Evolutionary conservation across 2,888 invertebrate genomes (phyloP).

Genomic region (Lamellibrachia satsuma): DNA sequence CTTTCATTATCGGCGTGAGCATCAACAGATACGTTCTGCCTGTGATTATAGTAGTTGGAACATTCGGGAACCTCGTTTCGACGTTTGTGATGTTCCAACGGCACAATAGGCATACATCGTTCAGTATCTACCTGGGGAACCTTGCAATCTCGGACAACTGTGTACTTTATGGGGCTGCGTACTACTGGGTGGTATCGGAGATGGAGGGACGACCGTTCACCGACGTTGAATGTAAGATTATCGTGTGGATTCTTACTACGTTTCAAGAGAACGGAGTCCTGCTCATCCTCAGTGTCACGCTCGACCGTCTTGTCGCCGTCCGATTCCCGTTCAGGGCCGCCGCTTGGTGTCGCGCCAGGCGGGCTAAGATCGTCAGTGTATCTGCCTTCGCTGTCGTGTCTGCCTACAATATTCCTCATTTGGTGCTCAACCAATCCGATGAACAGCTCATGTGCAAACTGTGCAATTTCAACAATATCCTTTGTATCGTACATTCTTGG

Average conservation of each 20-base stretch:
- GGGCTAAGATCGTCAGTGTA: neutral
- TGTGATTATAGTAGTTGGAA: neutral
- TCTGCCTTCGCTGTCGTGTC: neutral
- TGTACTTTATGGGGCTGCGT: neutral
- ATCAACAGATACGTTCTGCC: neutral
- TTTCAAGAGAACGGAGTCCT: neutral
- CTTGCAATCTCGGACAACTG: slow-evolving; percentile 27
- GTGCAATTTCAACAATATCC: neutral
- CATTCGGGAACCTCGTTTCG: neutral
- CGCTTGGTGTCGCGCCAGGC: neutral
- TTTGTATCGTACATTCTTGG: neutral
- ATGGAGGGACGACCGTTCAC: neutral
- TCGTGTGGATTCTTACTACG: neutral
- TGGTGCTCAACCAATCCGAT: neutral
- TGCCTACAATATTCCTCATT: neutral
- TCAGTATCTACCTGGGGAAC: slow-evolving; percentile 22
- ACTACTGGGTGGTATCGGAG: slow-evolving; percentile 8
- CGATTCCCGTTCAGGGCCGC: neutral
- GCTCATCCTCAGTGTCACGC: neutral
- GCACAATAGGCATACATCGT: slow-evolving; percentile 22
- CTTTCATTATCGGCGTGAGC: neutral
- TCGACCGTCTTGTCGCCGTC: neutral
- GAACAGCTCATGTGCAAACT: neutral
- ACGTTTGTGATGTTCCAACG: slow-evolving; percentile 27
- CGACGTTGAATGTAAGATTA: neutral